These are phyloP conservation scores for Diarsia mendica DNA, from an alignment of 2,888 invertebrate species.

Conservation along the genomic window DNA sequence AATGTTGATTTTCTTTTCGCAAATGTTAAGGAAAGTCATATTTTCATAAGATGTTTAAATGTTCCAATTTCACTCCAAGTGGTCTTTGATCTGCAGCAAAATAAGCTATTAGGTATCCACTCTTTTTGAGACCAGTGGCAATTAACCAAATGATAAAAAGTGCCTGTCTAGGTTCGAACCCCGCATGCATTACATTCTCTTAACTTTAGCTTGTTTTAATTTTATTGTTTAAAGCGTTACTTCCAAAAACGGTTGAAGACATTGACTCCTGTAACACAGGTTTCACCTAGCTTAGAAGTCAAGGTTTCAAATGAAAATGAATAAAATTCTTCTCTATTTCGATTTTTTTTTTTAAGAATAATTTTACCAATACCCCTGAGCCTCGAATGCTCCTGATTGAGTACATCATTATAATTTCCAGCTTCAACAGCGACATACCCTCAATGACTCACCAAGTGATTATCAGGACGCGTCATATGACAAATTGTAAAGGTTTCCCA, in stretches of 20 bases:
- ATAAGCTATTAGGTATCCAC: background rate
- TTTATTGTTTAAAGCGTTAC: no score
- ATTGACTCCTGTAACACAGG: no score
- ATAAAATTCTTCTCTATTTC: no score
- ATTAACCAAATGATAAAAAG: background rate
- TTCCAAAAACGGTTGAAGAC: no score
- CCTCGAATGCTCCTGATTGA: background rate
- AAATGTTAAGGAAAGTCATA: no score
- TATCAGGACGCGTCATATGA: conserved; percentile 12
- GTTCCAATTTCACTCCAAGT: background rate
- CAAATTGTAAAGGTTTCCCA: conserved; percentile 34
- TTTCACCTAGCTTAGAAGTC: no score
- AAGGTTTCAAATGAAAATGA: no score
- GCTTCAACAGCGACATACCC: background rate
- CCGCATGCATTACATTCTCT: no score
- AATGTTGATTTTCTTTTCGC: background rate
- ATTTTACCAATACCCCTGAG: background rate
- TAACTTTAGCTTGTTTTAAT: no score
- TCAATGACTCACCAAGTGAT: conserved; percentile 22
- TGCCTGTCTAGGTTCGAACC: background rate
- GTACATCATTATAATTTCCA: background rate
- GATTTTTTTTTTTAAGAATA: no score
- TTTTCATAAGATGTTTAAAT: background rate
- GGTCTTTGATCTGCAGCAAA: background rate
- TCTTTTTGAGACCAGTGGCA: background rate